Base-by-base conservation (phyloP, 1,140 invertebrate species). In the Capitella teleta region DNA sequence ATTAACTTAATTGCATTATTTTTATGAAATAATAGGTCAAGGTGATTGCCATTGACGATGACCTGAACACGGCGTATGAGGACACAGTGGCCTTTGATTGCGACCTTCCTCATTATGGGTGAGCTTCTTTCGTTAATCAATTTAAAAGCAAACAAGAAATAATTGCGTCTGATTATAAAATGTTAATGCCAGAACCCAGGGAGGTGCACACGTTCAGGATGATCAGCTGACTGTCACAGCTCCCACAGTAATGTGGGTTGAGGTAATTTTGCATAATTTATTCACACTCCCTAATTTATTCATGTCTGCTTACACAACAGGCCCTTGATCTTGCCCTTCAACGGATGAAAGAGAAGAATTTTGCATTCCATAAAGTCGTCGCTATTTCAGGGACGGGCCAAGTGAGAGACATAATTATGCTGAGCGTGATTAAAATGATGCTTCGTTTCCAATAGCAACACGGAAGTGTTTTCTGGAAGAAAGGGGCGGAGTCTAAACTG, bases 231-330 rank as follows among this genome's bases (percentile, higher is more conserved):
- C 79, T n/a, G 82, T 88, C 34, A 83, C 82, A 40, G 82, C 83
- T 2, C 89, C 90, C 0, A 81, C 86, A 0, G 69, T 88, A 3
- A 87, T 97, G 82, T 97, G 91, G 91, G 81, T 96, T 0, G 92
- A 95, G 64, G 64, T 66, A 54, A 10, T 32, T 10, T 32, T 10
- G n/a, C n/a, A 32, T 10, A 32, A 10, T 10, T 32, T 32, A 32
- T 8, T 32, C 8, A 32, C n/a, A 32, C n/a, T 10, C 8, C 8
- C 8, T 8, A 32, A 32, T 10, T n/a, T 32, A 32, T 32, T 32
- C n/a, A 10, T 32, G n/a, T 32, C 8, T 32, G 8, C n/a, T 32
- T n/a, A 10, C 8, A 10, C 30, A 32, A 10, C 30, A 32, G 30
- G 30, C 30, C 8, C 8, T 32, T 8, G 30, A 32, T 32, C 30